phyloP scores from a whole-genome alignment of 2,797 vertebrate species.

The Antennarius maculatus region DNA sequence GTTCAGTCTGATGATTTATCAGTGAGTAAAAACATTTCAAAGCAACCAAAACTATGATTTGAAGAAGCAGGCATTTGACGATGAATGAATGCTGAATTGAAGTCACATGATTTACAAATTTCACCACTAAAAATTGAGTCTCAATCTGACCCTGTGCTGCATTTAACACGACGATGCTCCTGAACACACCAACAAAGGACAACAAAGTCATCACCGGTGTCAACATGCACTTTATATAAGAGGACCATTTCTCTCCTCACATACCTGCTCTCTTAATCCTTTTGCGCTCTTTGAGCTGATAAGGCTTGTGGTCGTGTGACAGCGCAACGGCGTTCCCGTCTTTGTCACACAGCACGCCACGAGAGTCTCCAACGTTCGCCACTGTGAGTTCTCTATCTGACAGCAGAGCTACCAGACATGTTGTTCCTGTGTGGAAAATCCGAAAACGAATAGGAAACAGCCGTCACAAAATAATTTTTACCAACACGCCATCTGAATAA shows the following conservation, averaged over 20 bases:
- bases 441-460: neutral
- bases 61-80: too few species aligned
- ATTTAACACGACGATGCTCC: slow-evolving; percentile 32
- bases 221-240: too few species aligned
- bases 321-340: slow-evolving; percentile 94
- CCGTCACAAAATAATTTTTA: neutral
- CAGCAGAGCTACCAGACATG: slow-evolving; percentile 91
- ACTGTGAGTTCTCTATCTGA: slow-evolving; percentile 95
- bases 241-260: slow-evolving; percentile 11
- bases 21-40: neutral
- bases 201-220: neutral
- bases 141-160: neutral
- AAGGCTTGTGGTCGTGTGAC: slow-evolving; percentile 98
- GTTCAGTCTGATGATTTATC: neutral
- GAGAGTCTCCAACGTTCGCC: slow-evolving; percentile 96
- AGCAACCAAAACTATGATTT: neutral
- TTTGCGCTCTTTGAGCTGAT: slow-evolving; percentile 98
- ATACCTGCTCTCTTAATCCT: slow-evolving; percentile 97
- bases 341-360: slow-evolving; percentile 96
- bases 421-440: slow-evolving; percentile 84
- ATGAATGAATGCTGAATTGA: too few species aligned
- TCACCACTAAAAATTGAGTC: neutral
- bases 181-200: slow-evolving; percentile 31
- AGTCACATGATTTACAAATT: neutral
- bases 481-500: neutral